Conservation (phyloP, 2,888 invertebrate species). For the Oligia fasciuncula region DNA sequence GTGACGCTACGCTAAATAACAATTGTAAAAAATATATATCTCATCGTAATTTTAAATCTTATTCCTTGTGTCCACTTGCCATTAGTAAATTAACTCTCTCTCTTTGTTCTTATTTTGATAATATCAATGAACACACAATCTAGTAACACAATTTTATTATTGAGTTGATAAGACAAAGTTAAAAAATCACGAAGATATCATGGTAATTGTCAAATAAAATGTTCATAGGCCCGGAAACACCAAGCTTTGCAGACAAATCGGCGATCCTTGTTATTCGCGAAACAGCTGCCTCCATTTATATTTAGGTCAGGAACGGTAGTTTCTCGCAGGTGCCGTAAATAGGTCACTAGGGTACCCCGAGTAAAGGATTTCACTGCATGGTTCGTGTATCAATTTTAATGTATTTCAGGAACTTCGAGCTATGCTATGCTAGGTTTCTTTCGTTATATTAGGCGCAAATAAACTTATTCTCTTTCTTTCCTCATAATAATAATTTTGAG, state of each 20-base stretch:
- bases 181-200: not conserved
- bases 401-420: not conserved
- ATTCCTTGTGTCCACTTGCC: not conserved
- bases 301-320: constrained; percentile 7
- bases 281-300: not conserved
- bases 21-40: not conserved
- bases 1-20: not conserved
- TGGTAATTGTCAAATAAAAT: not conserved
- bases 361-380: not conserved
- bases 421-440: not conserved
- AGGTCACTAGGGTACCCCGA: not conserved
- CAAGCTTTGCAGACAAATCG: not conserved
- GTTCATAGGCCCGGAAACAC: not conserved
- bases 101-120: not conserved
- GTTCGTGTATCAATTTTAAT: too few relatives aligned
- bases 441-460: not conserved
- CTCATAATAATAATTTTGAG: too few relatives aligned
- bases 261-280: not conserved
- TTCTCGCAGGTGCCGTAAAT: not conserved
- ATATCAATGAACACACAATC: too few relatives aligned
- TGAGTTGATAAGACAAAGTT: too few relatives aligned
- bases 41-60: not conserved
- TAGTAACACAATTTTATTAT: not conserved
- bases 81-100: not conserved
- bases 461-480: not conserved